These are phyloP conservation scores for Tanypteryx hageni DNA, from an alignment of 2,888 invertebrate genomes.

Conservation along the genomic window DNA sequence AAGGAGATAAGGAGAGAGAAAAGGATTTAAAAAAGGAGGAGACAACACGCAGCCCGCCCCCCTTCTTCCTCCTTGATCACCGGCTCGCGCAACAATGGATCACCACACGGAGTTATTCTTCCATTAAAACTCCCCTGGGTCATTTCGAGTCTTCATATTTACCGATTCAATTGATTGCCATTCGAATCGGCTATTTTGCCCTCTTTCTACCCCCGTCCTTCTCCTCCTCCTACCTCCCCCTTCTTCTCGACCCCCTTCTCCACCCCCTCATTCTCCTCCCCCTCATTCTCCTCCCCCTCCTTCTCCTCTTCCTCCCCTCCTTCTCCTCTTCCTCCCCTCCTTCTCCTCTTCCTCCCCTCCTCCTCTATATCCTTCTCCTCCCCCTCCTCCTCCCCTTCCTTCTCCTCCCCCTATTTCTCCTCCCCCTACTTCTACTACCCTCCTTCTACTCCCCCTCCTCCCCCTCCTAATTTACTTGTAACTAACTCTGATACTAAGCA, in stretches of 20 bases:
- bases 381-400: no score
- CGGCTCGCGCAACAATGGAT: conserved; percentile 2
- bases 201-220: background rate
- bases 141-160: conserved; percentile 44
- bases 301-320: no score
- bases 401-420: background rate
- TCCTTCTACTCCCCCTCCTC: no score
- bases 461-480: no score
- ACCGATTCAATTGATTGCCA: conserved; percentile 58
- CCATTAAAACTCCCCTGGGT: conserved; percentile 53
- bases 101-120: conserved; percentile 11
- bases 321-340: no score
- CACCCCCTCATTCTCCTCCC: no score
- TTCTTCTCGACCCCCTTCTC: background rate
- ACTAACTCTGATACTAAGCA: no score
- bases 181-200: background rate
- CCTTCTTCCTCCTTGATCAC: background rate
- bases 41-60: background rate
- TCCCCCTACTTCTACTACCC: no score
- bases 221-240: background rate
- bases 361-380: no score
- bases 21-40: background rate
- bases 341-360: no score
- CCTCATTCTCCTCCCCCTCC: no score
- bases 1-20: no score